Base-by-base conservation (phyloP, 2,888 invertebrate species). In the Dichetophora obliterata region DNA sequence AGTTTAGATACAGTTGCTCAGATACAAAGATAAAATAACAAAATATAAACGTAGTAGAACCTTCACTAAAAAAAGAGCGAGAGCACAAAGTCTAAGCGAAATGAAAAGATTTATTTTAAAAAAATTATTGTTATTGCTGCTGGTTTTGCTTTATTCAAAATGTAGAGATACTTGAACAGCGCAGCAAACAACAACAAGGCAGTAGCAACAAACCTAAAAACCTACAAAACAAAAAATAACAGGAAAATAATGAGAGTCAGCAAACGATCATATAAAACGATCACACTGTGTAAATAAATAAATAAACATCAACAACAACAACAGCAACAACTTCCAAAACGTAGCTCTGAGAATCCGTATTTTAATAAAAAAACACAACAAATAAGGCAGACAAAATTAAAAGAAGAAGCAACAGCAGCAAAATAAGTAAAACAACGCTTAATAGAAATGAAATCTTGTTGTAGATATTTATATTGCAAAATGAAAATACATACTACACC, bases 241-340 rank as follows among this genome's bases (percentile, higher is more conserved):
- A 9, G 3, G 27, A 24, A 59, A 59, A 11, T 24, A 59, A 22
- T 59, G 27, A 59, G 27, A 22, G 24, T 5, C 22, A 59, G 14
- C 22, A 54, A 59, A 59, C 43, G 43, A 43, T 43, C 43, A 43
- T 14, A 43, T 43, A 11, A 37, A 43, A 19, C 19, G 66, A 66
- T 43, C 66, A 19, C 43, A 66, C n/a, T 66, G 37, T 66, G 66
- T 37, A 66, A 66, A 22, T 43, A 66, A 66, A 66, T 59, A 59
- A 59, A 59, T 59, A 59, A 57, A 34, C 27, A 27, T 24, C 63
- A 63, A 63, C 63, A 63, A 59, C 57, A 59, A 3, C 57, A 59
- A 59, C 57, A 59, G 9, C 57, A 59, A 22, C 57, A 24, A 59
- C 57, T 24, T 24, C 57, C 9, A 59, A 59, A 59, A 14, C 54